These are phyloP conservation scores for Pterocles orientalis DNA, from an alignment of 2,113 vertebrate species.

Conservation along the genomic window DNA sequence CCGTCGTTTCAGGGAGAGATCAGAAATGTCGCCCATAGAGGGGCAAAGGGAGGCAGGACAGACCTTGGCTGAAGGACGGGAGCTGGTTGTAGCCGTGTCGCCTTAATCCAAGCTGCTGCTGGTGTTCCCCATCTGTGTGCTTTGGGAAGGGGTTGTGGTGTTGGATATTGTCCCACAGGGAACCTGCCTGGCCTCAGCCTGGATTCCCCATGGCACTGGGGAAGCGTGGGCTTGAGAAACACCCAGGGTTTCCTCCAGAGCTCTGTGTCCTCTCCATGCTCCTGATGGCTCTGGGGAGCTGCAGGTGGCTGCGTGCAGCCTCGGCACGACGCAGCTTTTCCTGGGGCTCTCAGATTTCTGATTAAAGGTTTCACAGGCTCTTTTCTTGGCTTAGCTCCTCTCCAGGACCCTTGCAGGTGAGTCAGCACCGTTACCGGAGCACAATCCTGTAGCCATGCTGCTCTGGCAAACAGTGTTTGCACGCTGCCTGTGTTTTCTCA, in stretches of 20 bases:
- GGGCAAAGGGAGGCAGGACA: not conserved
- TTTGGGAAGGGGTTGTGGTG: not conserved
- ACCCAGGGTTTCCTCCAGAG: not conserved
- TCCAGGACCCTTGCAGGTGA: not conserved
- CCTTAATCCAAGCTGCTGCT: not conserved
- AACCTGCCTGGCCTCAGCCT: not conserved
- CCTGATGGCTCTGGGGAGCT: not conserved
- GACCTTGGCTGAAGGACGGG: not conserved
- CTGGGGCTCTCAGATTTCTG: not conserved
- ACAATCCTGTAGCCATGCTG: fast-evolving
- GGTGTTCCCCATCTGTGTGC: fast-evolving
- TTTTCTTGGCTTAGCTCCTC: not conserved
- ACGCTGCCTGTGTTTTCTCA: fast-evolving
- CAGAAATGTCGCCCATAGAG: not conserved
- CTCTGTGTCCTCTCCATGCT: not conserved
- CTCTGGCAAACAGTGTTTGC: fast-evolving
- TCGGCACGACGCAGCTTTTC: not conserved
- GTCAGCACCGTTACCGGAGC: not conserved
- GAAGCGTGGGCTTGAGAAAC: not conserved
- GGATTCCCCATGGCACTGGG: not conserved
- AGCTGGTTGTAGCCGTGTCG: not conserved
- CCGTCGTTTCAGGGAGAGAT: not conserved
- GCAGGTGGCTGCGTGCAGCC: not conserved
- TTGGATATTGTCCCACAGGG: fast-evolving
- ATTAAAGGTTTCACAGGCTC: not conserved